These are phyloP conservation scores for Rhagophthalmus giganteus DNA, from an alignment of 2,888 invertebrate genomes.

Conservation along the genomic window DNA sequence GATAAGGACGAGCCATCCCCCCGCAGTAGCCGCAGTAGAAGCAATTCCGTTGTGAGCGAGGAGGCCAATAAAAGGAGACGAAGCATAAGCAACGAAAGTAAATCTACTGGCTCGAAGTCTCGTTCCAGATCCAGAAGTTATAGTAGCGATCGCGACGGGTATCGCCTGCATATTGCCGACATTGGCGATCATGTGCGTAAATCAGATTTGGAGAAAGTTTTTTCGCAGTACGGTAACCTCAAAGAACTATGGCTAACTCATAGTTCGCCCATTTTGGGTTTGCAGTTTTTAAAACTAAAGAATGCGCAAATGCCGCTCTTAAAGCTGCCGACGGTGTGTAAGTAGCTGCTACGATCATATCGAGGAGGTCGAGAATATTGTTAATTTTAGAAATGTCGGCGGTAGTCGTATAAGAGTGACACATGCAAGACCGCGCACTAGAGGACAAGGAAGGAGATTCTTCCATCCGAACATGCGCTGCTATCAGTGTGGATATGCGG, in stretches of 20 bases:
- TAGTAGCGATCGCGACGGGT: slow-evolving; percentile 53
- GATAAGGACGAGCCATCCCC: slow-evolving; percentile 46
- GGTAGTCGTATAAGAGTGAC: slow-evolving; percentile 60
- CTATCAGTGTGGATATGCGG: slow-evolving; percentile 62
- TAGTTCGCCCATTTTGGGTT: slow-evolving; percentile 65
- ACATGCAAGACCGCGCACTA: slow-evolving; percentile 59
- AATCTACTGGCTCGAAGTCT: slow-evolving; percentile 46
- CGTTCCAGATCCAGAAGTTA: slow-evolving; percentile 52
- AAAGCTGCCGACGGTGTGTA: slow-evolving; percentile 58
- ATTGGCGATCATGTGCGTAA: slow-evolving; percentile 59
- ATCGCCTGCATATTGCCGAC: slow-evolving; percentile 59
- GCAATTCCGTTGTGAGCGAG: slow-evolving; percentile 47
- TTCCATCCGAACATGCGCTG: slow-evolving; percentile 62
- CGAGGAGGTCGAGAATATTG: neutral
- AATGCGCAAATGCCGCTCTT: slow-evolving; percentile 58
- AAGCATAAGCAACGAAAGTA: slow-evolving; percentile 39
- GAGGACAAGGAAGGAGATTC: slow-evolving; percentile 56
- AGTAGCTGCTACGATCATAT: slow-evolving; percentile 38
- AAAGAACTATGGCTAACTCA: slow-evolving; percentile 63
- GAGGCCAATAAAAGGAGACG: slow-evolving; percentile 37
- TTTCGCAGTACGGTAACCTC: slow-evolving; percentile 59
- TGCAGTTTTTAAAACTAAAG: slow-evolving; percentile 60
- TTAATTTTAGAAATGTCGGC: slow-evolving; percentile 54
- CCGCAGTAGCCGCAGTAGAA: slow-evolving; percentile 44
- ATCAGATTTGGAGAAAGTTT: slow-evolving; percentile 59